Percentiles rank a stretch among this genome's conserved stretches.
These are phyloP conservation scores for Prorops nasuta DNA, from an alignment of 1,140 invertebrate genomes.

Conservation along the genomic window DNA sequence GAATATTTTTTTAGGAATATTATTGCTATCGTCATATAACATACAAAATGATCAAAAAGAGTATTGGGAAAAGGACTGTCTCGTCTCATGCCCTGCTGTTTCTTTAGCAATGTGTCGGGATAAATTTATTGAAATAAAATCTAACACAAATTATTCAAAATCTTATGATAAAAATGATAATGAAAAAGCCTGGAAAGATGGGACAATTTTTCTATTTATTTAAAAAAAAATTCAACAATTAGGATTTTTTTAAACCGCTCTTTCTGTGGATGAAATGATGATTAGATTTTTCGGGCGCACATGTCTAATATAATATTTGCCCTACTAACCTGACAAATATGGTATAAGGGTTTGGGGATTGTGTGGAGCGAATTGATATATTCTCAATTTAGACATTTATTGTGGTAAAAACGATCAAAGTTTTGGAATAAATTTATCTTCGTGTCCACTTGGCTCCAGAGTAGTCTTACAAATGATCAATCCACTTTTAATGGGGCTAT, in stretches of 20 bases:
- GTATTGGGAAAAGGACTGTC: slow-evolving; percentile 10
- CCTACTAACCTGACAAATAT: slow-evolving; percentile 41
- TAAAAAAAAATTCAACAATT: slow-evolving; percentile 16
- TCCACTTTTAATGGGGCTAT: too few relatives aligned
- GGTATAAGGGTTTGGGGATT: slow-evolving; percentile 42
- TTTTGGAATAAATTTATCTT: slow-evolving; percentile 1
- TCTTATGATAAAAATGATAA: slow-evolving; percentile 8
- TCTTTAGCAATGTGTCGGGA: slow-evolving; percentile 14
- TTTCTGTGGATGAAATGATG: slow-evolving; percentile 41
- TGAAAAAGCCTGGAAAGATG: slow-evolving; percentile 10
- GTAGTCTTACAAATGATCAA: too few relatives aligned
- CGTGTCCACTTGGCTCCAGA: too few relatives aligned
- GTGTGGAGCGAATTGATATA: neutral
- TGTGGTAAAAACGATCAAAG: slow-evolving; percentile 11
- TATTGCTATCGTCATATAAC: too few relatives aligned
- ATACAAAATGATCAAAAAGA: slow-evolving; percentile 11
- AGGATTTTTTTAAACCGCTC: slow-evolving; percentile 5
- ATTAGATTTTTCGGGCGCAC: slow-evolving; percentile 44
- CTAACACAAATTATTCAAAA: slow-evolving; percentile 4
- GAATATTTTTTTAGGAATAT: too few relatives aligned
- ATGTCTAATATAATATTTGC: slow-evolving; percentile 43
- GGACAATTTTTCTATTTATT: slow-evolving; percentile 6
- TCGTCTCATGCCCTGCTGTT: slow-evolving; percentile 9
- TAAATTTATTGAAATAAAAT: slow-evolving; percentile 12
- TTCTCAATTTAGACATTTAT: slow-evolving; percentile 10